These are phyloP conservation scores for Physella acuta DNA, from an alignment of 1,140 invertebrate species.

Conservation along the genomic window DNA sequence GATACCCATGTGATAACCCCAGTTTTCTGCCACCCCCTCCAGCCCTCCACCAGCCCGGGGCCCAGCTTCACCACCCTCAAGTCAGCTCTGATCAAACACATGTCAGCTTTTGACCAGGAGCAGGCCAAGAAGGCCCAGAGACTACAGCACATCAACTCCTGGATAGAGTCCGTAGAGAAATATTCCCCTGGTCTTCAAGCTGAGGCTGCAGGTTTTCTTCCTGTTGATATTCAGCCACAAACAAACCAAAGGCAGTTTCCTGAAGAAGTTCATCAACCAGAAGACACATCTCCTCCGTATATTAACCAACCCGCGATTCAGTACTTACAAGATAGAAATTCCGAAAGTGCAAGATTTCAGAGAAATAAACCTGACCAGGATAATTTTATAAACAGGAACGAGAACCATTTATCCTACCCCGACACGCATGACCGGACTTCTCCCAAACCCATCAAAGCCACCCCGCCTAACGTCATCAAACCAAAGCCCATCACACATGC, in stretches of 20 bases:
- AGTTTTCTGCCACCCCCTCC: conserved; percentile 9
- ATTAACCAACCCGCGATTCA: conserved; percentile 20
- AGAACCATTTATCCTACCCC: neutral
- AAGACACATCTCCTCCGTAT: conserved; percentile 12
- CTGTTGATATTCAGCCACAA: neutral
- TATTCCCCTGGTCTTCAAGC: conserved; percentile 25
- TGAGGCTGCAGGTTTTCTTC: neutral
- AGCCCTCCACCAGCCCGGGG: conserved; percentile 32
- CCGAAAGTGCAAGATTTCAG: no score
- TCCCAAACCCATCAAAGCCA: conserved; percentile 49
- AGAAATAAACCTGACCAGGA: neutral
- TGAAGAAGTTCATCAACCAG: conserved; percentile 1
- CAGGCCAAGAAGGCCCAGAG: conserved; percentile 27
- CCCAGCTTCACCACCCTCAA: conserved; percentile 29
- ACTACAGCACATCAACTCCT: conserved; percentile 41
- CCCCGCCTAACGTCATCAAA: conserved; percentile 50
- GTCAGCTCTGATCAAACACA: conserved; percentile 37
- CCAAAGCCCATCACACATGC: conserved; percentile 36
- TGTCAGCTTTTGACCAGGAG: conserved; percentile 28
- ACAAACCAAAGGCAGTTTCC: neutral
- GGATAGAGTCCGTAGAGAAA: conserved; percentile 36
- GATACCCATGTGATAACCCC: neutral
- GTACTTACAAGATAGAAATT: no score
- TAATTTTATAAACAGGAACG: neutral
- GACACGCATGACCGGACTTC: conserved; percentile 21